These are phyloP conservation scores for Cantharis lateralis DNA, from an alignment of 2,888 invertebrate species.

Conservation along the genomic window DNA sequence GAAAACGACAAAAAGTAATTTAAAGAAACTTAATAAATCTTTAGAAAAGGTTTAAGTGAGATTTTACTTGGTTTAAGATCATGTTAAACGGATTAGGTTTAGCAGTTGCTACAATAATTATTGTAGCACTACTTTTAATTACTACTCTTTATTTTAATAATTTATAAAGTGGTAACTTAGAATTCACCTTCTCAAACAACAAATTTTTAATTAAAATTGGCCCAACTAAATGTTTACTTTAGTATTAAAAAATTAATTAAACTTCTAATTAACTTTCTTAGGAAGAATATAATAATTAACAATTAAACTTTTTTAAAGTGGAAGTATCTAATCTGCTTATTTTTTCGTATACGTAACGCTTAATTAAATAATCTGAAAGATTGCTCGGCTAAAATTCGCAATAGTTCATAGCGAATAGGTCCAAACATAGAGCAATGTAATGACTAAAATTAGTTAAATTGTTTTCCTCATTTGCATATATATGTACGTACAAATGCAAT, in stretches of 20 bases:
- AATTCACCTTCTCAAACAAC: neutral
- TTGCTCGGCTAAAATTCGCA: neutral
- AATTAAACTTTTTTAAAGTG: neutral
- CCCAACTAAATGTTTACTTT: neutral
- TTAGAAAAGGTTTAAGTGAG: neutral
- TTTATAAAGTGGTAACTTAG: neutral
- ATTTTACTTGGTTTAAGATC: neutral
- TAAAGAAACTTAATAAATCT: slow-evolving; percentile 2
- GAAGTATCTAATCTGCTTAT: neutral
- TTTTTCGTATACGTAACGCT: neutral
- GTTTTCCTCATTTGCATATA: neutral
- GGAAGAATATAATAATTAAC: neutral
- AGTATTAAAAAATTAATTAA: neutral
- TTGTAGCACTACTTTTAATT: neutral
- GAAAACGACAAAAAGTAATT: slow-evolving; percentile 1
- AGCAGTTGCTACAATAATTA: neutral
- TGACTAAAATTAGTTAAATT: neutral
- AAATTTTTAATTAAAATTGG: neutral
- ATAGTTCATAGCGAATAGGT: neutral
- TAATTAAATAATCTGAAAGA: neutral
- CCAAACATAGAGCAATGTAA: neutral
- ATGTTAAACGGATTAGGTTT: neutral
- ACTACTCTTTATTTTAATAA: neutral
- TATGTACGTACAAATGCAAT: neutral
- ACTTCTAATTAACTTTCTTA: neutral